Evolutionary conservation across 2,888 invertebrate genomes (phyloP), one percentile per base, ranked within the genome.

Genomic region (Furcula furcula): DNA sequence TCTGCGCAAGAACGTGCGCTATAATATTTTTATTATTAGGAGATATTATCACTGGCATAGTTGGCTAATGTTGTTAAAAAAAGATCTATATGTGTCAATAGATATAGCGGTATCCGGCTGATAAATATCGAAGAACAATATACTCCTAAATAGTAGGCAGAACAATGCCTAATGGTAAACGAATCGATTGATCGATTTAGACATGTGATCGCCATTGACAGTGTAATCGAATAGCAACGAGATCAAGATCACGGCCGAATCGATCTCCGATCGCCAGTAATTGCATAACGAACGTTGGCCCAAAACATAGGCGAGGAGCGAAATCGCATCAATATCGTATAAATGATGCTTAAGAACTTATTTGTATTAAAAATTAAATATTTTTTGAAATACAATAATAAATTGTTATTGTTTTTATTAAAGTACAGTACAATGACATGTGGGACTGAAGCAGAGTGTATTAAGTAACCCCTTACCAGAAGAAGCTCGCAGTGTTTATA

Each of bases 221-320:
- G 52, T 66, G 72, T 70, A 67, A 78, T 73, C 70, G 66, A 71
- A 67, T 56, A 51, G 48, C 52, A 64, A 70, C 50, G 61, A 56
- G 70, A 75, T 65, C 81, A 82, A 80, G 80, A 80, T 80, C 82
- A 81, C 47, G 79, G 79, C 38, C 74, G 57, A 58, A 63, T 59
- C 56, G 45, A 56, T 57, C 55, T 53, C 37, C 56, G 45, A 56
- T 57, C 55, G 54, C 37, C 34, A 40, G 50, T 52, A 48, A 55
- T 65, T 69, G 60, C 54, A 54, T 59, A 65, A 65, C 44, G 29
- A 42, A 31, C 40, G 40, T 36, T 39, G 49, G 52, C 40, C 23
- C 36, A 52, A 55, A 46, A 36, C 30, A 41, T n/a, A 40, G 37
- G 46, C 42, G 41, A 14, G 28, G 10, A 35, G 55, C 50, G 54